A percentile compares a stretch with the other conserved stretches of the same genome.
phyloP scores from a whole-genome alignment of 1,140 invertebrate species.

The Hyphantria cunea region DNA sequence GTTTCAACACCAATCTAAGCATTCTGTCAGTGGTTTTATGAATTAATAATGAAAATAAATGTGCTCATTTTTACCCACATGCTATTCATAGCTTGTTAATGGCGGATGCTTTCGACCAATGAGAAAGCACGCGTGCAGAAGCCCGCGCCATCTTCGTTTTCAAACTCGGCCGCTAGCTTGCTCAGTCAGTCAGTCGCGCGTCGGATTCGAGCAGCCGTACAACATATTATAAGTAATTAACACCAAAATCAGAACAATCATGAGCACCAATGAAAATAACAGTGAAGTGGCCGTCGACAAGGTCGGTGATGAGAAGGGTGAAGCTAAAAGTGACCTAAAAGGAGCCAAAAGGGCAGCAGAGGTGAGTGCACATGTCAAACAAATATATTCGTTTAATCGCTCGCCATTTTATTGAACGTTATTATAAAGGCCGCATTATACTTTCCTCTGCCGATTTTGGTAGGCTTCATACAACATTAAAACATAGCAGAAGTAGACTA shows the following conservation, averaged over 20 bases:
- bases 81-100: constrained; percentile 60
- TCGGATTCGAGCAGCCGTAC: constrained; percentile 81
- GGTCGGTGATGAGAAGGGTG: constrained; percentile 87
- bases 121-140: constrained; percentile 83
- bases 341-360: constrained; percentile 93
- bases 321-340: constrained; percentile 91
- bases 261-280: constrained; percentile 93
- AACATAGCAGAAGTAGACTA: constrained; percentile 35
- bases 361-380: constrained; percentile 86
- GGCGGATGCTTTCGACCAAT: constrained; percentile 80
- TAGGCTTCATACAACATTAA: constrained; percentile 22
- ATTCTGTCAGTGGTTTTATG: background rate
- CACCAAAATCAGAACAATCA: constrained; percentile 83
- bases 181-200: constrained; percentile 84
- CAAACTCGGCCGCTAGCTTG: constrained; percentile 84
- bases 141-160: constrained; percentile 92
- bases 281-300: constrained; percentile 91
- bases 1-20: constrained; percentile 40
- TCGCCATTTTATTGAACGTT: constrained; percentile 80
- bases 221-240: constrained; percentile 75
- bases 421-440: constrained; percentile 49
- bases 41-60: constrained; percentile 31
- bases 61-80: constrained; percentile 52
- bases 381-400: constrained; percentile 76
- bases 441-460: constrained; percentile 27